phyloP scores from a whole-genome alignment of 2,113 vertebrate genomes.

The Ardeotis arabs region DNA sequence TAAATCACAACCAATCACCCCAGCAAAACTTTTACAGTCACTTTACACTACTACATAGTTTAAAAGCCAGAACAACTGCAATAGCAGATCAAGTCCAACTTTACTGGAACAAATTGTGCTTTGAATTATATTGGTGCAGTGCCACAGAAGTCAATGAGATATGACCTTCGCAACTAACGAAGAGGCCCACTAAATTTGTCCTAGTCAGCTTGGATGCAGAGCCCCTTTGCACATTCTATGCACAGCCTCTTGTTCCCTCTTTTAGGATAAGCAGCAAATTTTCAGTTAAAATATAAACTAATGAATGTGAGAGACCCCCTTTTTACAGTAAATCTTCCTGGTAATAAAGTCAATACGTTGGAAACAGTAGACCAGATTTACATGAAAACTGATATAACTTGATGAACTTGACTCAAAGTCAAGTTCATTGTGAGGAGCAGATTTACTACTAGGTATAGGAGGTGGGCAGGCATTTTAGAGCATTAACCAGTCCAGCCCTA shows the following conservation, averaged over 20 bases:
- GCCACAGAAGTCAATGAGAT: conserved; percentile 15
- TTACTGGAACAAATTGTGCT: conserved; percentile 28
- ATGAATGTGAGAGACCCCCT: neutral
- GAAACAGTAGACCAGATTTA: neutral
- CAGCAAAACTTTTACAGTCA: neutral
- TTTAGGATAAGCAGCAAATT: neutral
- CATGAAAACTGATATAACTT: neutral
- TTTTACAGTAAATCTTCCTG: neutral
- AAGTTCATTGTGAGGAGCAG: neutral
- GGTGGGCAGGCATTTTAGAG: neutral
- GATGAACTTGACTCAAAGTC: neutral
- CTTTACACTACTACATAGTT: neutral
- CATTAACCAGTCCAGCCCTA: neutral
- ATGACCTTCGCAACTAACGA: neutral
- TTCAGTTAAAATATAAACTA: neutral
- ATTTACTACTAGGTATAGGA: neutral
- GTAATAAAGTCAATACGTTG: neutral
- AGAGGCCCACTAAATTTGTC: neutral
- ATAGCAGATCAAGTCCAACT: neutral
- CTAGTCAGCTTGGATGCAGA: neutral
- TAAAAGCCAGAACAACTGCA: neutral
- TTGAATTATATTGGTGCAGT: conserved; percentile 6
- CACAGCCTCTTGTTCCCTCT: neutral
- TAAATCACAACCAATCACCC: neutral
- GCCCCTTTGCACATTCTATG: neutral